Evolutionary conservation across 37 sponge, comb jelly and placozoan genomes (phyloP), one percentile per base, ranked within the genome.

Genomic region (Lycopodina hypogea): DNA sequence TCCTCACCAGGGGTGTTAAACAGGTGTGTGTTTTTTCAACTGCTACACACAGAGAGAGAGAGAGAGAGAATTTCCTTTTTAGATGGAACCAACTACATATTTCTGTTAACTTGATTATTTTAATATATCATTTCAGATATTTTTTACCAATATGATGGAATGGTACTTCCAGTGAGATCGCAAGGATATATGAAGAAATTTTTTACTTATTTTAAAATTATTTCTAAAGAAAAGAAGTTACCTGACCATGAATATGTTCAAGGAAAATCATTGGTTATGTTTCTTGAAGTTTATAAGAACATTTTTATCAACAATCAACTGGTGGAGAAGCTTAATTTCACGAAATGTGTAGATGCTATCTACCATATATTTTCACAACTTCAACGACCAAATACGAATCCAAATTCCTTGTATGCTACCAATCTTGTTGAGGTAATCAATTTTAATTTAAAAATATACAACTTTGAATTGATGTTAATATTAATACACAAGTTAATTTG

Each of bases 61-160:
- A 45, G 4, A 45, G 4, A 45, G 4, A 45, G 4, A 45, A 12
- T 45, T 45, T 45, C 9, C 4, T 45, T 9, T 45, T 45, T 45
- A 45, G 48, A 9, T 45, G 48, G 9, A 45, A 45, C 48, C 48
- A 45, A 45, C 9, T 45, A 4, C 48, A 12, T 45, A 45, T 9
- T 12, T 4, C 9, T 45, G 4, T 45, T 45, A 4, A 45, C 9
- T 45, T 45, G 4, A 45, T 45, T 45, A 12, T 45, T 17, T n/a
- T n/a, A n/a, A n/a, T n/a, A n/a, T n/a, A n/a, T n/a, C n/a, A n/a
- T n/a, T 45, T 45, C 34, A 82, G 82, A 66, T 74, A 50, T 17
- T 37, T 64, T 63, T 30, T 33, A 76, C 23, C 86, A 74, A 69
- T 74, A 66, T 86, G 86, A 86, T 65, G 79, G 77, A 24, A 74